These are phyloP conservation scores for Macrophya annulata DNA, from an alignment of 2,888 invertebrate genomes.

Conservation along the genomic window DNA sequence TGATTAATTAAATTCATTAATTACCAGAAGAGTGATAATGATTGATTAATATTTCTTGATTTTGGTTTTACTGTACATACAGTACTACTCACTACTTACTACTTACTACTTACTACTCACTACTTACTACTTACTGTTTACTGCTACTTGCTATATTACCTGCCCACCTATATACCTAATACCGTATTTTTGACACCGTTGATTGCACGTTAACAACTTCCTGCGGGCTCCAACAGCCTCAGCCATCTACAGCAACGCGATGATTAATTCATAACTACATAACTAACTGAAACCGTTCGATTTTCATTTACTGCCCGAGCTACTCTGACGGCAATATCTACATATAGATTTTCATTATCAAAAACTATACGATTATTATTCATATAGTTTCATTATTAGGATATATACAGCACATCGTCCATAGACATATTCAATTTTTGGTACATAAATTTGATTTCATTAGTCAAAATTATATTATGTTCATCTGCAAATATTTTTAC, in stretches of 20 bases:
- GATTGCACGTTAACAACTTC: slow-evolving; percentile 52
- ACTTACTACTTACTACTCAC: neutral
- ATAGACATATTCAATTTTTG: neutral
- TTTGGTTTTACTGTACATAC: neutral
- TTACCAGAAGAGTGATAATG: slow-evolving; percentile 12
- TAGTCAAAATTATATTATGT: neutral
- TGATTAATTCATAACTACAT: slow-evolving; percentile 24
- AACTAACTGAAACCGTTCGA: slow-evolving; percentile 18
- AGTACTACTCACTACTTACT: neutral
- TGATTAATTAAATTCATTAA: slow-evolving; percentile 24
- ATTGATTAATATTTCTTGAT: slow-evolving; percentile 6
- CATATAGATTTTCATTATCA: neutral
- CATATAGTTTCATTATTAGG: neutral
- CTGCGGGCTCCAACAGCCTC: neutral
- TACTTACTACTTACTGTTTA: slow-evolving; percentile 2
- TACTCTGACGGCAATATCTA: neutral
- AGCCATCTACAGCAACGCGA: neutral
- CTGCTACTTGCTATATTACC: neutral
- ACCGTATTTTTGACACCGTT: slow-evolving; percentile 29
- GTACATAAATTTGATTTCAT: neutral
- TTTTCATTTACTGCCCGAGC: slow-evolving; percentile 28
- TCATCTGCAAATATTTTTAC: neutral
- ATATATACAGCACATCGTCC: neutral
- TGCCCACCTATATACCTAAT: slow-evolving; percentile 32
- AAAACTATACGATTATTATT: neutral